Evolutionary conservation across 2,888 invertebrate species (phyloP).

Genomic region (Ichneumoninae sp.): DNA sequence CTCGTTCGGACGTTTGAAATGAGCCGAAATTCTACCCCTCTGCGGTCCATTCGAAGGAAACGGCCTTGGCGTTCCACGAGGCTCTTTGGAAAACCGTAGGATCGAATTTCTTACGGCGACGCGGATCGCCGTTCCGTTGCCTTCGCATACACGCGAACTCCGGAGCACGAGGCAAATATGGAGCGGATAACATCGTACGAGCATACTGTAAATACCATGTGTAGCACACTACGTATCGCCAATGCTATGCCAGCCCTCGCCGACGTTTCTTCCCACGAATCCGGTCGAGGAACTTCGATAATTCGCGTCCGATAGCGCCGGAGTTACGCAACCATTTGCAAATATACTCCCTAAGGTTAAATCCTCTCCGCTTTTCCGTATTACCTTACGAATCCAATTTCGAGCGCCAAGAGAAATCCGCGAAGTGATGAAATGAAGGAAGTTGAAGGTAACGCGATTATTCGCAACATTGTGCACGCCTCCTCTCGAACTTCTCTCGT

Average conservation of each 20-base stretch:
- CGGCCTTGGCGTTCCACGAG: slow-evolving; percentile 2
- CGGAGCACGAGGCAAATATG: background rate
- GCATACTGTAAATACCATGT: background rate
- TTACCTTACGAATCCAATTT: slow-evolving; percentile 25
- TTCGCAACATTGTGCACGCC: slow-evolving; percentile 16
- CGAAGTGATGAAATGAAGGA: slow-evolving; percentile 5
- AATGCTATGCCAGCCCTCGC: background rate
- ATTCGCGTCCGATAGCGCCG: background rate
- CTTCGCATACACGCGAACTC: background rate
- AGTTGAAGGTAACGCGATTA: slow-evolving; percentile 19
- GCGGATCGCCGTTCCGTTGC: background rate
- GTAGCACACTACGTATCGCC: background rate
- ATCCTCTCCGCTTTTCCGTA: background rate
- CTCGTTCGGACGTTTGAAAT: background rate
- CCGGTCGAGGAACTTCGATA: background rate
- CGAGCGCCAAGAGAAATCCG: slow-evolving; percentile 9
- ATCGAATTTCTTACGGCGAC: slow-evolving; percentile 33
- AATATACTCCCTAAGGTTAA: background rate
- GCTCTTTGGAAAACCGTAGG: slow-evolving; percentile 1
- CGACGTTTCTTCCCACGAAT: slow-evolving; percentile 1
- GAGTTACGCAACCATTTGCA: slow-evolving; percentile 13
- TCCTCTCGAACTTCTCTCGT: background rate
- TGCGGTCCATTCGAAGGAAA: background rate
- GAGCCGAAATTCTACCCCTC: slow-evolving; percentile 32
- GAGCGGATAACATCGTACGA: slow-evolving; percentile 10